Percentiles rank a stretch among this genome's conserved stretches.
These are phyloP conservation scores for Periphyllus acericola DNA, from an alignment of 2,888 invertebrate species.

Conservation along the genomic window DNA sequence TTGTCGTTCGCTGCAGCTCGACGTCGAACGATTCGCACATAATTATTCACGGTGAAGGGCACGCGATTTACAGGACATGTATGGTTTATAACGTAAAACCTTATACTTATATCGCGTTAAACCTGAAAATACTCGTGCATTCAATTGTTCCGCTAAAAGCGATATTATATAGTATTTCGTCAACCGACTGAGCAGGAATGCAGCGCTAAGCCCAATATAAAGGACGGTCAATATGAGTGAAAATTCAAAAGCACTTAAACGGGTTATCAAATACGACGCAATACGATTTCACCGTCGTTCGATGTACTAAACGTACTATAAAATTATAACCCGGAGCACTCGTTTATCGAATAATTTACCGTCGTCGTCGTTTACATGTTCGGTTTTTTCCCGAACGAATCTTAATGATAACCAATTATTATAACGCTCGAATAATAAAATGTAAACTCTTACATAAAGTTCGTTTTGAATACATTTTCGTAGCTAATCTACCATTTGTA, in stretches of 20 bases:
- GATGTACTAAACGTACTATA: not conserved
- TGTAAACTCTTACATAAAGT: too few relatives aligned
- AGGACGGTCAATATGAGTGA: conserved; percentile 20
- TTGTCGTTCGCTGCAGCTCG: too few relatives aligned
- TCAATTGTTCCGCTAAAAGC: conserved; percentile 17
- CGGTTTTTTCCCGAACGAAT: not conserved
- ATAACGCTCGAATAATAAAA: too few relatives aligned
- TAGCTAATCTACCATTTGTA: too few relatives aligned
- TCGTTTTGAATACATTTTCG: too few relatives aligned
- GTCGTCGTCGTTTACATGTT: not conserved
- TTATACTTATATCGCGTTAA: not conserved
- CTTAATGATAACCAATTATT: too few relatives aligned
- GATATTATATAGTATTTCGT: not conserved
- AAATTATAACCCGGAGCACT: not conserved
- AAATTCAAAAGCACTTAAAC: conserved; percentile 26
- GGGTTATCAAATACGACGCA: conserved; percentile 4
- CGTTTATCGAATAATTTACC: not conserved
- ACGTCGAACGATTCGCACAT: too few relatives aligned
- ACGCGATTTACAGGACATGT: too few relatives aligned
- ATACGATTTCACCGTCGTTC: not conserved
- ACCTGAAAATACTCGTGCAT: not conserved
- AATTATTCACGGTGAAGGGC: too few relatives aligned
- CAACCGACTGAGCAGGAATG: not conserved
- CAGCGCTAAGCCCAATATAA: not conserved
- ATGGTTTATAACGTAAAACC: too few relatives aligned